Conservation (phyloP, 2,888 invertebrate species). For the Embidobia sp. region DNA sequence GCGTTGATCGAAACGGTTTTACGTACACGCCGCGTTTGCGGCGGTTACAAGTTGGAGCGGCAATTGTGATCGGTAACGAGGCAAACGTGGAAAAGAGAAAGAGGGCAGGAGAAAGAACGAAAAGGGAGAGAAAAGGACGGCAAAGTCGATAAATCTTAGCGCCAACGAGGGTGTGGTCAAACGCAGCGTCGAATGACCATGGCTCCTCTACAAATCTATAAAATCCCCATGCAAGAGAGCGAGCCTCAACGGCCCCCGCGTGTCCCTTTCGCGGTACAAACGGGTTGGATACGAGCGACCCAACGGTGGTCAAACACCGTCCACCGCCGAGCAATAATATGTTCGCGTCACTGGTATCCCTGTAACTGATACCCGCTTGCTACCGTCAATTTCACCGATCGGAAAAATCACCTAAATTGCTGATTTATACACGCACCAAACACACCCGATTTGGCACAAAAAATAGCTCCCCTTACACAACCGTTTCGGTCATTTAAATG, state of each 20-base stretch:
- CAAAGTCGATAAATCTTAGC: conserved; percentile 77
- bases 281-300: conserved; percentile 66
- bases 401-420: conserved; percentile 58
- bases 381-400: conserved; percentile 57
- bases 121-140: conserved; percentile 59
- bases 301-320: conserved; percentile 75
- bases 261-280: conserved; percentile 68
- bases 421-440: conserved; percentile 62
- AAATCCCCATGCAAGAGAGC: conserved; percentile 66
- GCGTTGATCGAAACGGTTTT: conserved; percentile 56
- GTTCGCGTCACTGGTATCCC: conserved; percentile 77
- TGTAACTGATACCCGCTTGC: conserved; percentile 64
- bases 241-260: conserved; percentile 24
- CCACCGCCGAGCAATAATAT: conserved; percentile 72
- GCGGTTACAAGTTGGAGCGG: conserved; percentile 75
- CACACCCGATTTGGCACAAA: conserved; percentile 51
- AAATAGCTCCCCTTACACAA: conserved; percentile 49
- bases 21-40: conserved; percentile 62
- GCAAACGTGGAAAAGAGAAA: conserved; percentile 56
- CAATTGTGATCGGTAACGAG: conserved; percentile 78
- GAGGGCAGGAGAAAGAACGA: conserved; percentile 37
- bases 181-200: conserved; percentile 74
- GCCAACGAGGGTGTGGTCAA: conserved; percentile 81
- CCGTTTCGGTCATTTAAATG: conserved; percentile 75
- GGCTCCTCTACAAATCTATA: conserved; percentile 77